Conservation (phyloP, 2,113 vertebrate genomes). For the Ctenomys sociabilis region DNA sequence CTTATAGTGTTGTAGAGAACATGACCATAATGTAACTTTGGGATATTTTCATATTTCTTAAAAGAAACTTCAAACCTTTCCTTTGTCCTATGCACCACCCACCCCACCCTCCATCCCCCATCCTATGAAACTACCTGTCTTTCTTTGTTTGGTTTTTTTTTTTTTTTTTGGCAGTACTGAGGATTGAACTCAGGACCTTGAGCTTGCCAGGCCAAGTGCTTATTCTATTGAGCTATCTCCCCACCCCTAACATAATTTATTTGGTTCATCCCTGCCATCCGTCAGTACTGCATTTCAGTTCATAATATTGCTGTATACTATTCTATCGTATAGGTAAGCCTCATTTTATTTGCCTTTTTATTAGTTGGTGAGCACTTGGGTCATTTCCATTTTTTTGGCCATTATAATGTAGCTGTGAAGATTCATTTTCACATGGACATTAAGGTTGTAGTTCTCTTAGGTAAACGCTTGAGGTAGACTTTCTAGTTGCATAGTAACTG, state of each 20-base stretch:
- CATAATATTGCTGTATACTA: neutral
- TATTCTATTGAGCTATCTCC: too few relatives aligned
- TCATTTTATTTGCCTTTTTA: neutral
- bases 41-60: neutral
- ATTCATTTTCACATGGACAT: neutral
- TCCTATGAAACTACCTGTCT: neutral
- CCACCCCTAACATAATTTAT: neutral
- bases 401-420: neutral
- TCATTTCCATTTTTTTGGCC: neutral
- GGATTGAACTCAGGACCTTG: too few relatives aligned
- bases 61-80: neutral
- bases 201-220: too few relatives aligned
- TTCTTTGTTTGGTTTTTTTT: neutral
- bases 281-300: neutral
- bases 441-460: neutral
- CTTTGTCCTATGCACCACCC: neutral
- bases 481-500: neutral
- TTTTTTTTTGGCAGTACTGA: too few relatives aligned
- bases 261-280: neutral
- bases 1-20: neutral
- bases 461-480: neutral
- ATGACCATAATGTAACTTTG: neutral
- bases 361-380: neutral
- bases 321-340: neutral
- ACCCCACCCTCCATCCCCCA: too few relatives aligned